Percentiles rank a stretch among this genome's conserved stretches.
phyloP scores from a whole-genome alignment of 2,888 invertebrate genomes.

The Masnerella sp. region DNA sequence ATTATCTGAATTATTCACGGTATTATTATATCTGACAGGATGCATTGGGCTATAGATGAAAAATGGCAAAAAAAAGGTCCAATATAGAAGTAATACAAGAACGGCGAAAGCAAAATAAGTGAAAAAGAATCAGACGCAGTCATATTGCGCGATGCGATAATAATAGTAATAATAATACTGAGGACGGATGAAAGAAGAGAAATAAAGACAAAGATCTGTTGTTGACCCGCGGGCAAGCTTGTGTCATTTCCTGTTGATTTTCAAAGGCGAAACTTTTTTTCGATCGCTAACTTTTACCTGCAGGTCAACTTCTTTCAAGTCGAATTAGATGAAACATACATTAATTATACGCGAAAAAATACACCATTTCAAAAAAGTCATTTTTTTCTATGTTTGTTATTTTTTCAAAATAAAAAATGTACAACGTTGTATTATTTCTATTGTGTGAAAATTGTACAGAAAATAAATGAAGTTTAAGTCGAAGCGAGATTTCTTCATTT shows the following conservation, averaged over 20 bases:
- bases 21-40: conserved; percentile 65
- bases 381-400: background rate
- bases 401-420: too few relatives aligned
- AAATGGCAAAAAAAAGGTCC: conserved; percentile 53
- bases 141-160: conserved; percentile 37
- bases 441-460: too few relatives aligned
- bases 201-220: conserved; percentile 49
- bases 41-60: conserved; percentile 52
- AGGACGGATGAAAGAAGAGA: conserved; percentile 36
- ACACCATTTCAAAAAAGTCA: too few relatives aligned
- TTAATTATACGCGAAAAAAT: conserved; percentile 26
- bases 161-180: conserved; percentile 37
- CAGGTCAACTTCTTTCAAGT: conserved; percentile 27
- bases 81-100: conserved; percentile 54
- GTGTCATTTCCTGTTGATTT: conserved; percentile 56
- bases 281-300: conserved; percentile 34
- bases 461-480: too few relatives aligned
- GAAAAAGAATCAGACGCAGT: conserved; percentile 12
- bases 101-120: conserved; percentile 30
- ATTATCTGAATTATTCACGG: conserved; percentile 52
- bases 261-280: conserved; percentile 55
- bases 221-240: conserved; percentile 58
- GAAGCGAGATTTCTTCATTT: conserved; percentile 10
- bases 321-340: conserved; percentile 32
- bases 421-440: too few relatives aligned